Base-by-base conservation (phyloP, 2,888 invertebrate species). In the Phasia obesa region DNA sequence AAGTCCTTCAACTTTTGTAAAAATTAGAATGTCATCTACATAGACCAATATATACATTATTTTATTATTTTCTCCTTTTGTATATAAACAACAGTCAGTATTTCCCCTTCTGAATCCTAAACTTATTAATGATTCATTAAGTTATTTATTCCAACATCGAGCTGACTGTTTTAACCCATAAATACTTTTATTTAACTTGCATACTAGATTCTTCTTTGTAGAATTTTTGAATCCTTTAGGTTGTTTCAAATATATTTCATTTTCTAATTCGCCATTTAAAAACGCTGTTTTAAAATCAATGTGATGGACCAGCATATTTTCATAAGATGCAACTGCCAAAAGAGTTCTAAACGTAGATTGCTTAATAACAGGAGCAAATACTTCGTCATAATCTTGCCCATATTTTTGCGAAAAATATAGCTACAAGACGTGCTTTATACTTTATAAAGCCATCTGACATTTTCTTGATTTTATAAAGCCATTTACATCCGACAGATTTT, bases 361-460 rank as follows among this genome's bases (percentile, higher is more conserved):
- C 15, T 65, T 49, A 9, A 64, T 47, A 4, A 59, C 59, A 13
- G 59, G 59, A 13, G 44, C 44, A 44, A 44, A 44, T 1, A 44
- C 44, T 55, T 55, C 55, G n/a, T 55, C 55, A 55, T 55, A 31
- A 17, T 60, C 59, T 60, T 42, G 60, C 4, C 42, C 60, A 60
- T 42, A 60, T 11, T 60, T 60, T 42, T 42, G 38, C 5, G 57
- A 57, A 57, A 70, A 70, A 19, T 19, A 15, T 49, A 1, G 27
- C 49, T 49, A 65, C 65, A 9, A 65, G 25, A 25, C 44, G 44
- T 44, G 44, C 44, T 44, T 17, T 44, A 44, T 44, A 31, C 13
- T 55, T 65, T 27, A 25, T 19, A 51, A n/a, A 17, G 27, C 84
- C 86, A 81, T 65, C 51, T 13, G 21, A 11, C 31, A 67, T 19